Evolutionary conservation across 1,140 invertebrate genomes (phyloP).

Genomic region (Eupristina koningsbergeri): DNA sequence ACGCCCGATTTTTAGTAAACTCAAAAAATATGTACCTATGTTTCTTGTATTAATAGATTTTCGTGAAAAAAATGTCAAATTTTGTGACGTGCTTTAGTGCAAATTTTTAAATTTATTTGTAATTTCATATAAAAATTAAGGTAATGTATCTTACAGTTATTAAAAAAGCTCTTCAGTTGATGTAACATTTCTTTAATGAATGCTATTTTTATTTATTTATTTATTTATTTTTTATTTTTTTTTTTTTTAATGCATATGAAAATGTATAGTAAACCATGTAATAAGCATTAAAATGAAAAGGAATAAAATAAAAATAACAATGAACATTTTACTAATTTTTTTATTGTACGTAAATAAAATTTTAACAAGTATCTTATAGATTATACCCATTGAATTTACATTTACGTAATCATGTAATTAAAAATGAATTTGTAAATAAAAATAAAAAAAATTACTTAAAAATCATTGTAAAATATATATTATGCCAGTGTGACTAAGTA

Average conservation of each 20-base stretch:
- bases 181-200: not conserved
- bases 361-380: slow-evolving; percentile 7
- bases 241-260: not conserved
- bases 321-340: slow-evolving; percentile 12
- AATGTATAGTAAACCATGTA: not conserved
- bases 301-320: slow-evolving; percentile 11
- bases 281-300: not conserved
- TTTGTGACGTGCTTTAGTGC: not conserved
- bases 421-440: not conserved
- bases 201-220: not conserved
- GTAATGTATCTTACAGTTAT: not conserved
- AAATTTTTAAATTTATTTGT: not conserved
- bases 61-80: not conserved
- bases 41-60: not conserved
- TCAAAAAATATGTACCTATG: too few relatives aligned
- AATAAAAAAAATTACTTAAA: not conserved
- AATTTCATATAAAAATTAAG: not conserved
- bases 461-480: not conserved
- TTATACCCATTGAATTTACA: not conserved
- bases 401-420: not conserved
- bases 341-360: slow-evolving; percentile 18
- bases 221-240: too few relatives aligned
- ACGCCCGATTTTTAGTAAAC: too few relatives aligned
- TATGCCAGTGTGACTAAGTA: not conserved
- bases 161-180: not conserved